A percentile compares a stretch with the other conserved stretches of the same genome.
phyloP scores from a whole-genome alignment of 2,797 vertebrate genomes.

The Danio aesculapii region DNA sequence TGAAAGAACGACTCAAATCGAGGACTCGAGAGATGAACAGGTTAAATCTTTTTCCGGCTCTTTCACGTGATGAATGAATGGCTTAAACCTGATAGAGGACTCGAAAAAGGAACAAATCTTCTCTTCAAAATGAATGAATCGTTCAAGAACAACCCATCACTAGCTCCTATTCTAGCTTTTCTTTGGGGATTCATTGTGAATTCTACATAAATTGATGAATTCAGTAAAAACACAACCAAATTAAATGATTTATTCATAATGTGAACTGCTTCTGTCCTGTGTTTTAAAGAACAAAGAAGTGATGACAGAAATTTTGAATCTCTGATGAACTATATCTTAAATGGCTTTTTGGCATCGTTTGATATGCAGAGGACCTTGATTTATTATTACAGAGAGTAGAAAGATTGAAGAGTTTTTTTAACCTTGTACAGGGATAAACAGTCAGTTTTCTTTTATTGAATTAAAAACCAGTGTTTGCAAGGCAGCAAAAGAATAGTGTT shows the following conservation, averaged over 20 bases:
- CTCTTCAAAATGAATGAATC: too few relatives aligned
- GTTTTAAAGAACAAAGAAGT: not conserved
- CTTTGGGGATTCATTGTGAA: not conserved
- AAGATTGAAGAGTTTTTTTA: not conserved
- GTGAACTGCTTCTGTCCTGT: not conserved
- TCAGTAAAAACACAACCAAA: not conserved
- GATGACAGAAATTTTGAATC: not conserved
- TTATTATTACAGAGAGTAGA: not conserved
- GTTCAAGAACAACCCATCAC: too few relatives aligned
- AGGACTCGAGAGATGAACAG: too few relatives aligned
- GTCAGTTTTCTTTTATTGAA: not conserved
- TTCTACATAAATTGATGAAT: not conserved
- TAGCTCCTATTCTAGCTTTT: not conserved
- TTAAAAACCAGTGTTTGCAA: slow-evolving; percentile 12
- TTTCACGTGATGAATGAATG: too few relatives aligned
- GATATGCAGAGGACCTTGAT: not conserved
- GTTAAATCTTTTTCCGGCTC: too few relatives aligned
- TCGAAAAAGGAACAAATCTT: too few relatives aligned
- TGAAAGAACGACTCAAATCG: too few relatives aligned
- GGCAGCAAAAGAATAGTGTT: slow-evolving; percentile 8
- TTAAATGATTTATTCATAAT: not conserved
- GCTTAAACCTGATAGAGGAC: too few relatives aligned
- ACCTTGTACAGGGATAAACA: not conserved
- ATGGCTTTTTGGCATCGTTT: not conserved
- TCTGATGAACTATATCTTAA: not conserved